phyloP scores from a whole-genome alignment of 2,888 invertebrate species.

The Siphlonurus alternatus region DNA sequence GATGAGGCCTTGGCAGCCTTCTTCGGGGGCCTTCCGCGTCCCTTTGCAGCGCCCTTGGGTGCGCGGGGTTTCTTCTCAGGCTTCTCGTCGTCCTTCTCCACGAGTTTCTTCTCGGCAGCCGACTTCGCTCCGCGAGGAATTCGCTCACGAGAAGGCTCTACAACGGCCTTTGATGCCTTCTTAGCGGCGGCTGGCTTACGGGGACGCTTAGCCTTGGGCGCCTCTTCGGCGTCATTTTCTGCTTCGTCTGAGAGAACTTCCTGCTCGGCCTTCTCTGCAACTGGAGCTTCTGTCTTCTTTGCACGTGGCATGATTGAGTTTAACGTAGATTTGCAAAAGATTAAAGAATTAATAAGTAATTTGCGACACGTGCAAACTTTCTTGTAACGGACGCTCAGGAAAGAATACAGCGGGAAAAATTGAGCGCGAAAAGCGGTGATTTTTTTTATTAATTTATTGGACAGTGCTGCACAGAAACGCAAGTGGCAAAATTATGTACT shows the following conservation, averaged over 20 bases:
- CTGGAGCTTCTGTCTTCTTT: not conserved
- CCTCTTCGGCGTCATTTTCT: not conserved
- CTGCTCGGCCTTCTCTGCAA: not conserved
- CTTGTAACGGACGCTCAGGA: too few species aligned
- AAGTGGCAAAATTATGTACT: too few species aligned
- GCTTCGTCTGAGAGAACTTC: not conserved
- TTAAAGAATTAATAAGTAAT: too few species aligned
- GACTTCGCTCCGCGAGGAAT: not conserved
- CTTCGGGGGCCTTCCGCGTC: not conserved
- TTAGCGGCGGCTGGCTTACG: not conserved
- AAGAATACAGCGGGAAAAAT: too few species aligned
- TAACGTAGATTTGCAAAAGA: too few species aligned
- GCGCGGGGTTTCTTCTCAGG: not conserved
- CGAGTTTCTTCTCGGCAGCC: not conserved
- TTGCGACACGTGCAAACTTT: too few species aligned
- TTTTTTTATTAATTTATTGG: too few species aligned
- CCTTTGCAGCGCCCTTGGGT: not conserved
- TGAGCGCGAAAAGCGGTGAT: too few species aligned
- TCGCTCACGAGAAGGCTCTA: not conserved
- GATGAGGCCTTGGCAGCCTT: not conserved
- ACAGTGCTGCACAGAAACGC: too few species aligned
- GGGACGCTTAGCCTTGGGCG: not conserved
- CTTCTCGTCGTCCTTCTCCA: not conserved
- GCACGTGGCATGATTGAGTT: not conserved
- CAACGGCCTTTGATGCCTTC: not conserved